Evolutionary conservation across 2,113 vertebrate genomes (phyloP), one percentile per base, ranked within the genome.

Genomic region (Leucoraja erinaceus): DNA sequence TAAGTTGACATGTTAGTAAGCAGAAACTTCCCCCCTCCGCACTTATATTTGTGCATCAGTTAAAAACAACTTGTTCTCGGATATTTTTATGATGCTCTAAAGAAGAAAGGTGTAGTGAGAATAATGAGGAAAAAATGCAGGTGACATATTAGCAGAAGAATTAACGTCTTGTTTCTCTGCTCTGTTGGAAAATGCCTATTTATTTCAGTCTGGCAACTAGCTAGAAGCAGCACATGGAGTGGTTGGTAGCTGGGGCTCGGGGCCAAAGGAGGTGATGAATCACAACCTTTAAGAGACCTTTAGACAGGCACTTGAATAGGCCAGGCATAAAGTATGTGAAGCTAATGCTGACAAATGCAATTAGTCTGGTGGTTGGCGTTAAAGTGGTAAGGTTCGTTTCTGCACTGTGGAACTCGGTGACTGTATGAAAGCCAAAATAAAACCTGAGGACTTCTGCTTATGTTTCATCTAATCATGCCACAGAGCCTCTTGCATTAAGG

Each of bases 71-170:
- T 90, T 66, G 66, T 33, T 84, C 59, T 84, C 54, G 59, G 81
- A 84, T 84, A 59, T 86, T 54, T 86, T 90, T 61, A n/a, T 90
- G n/a, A 33, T 68, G 86, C n/a, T 90, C 86, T 61, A 68, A 90
- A 90, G 14, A 68, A 61, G 86, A 66, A 90, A 68, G 63, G 63
- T 68, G 33, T 90, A 90, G 66, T 90, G 8, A n/a, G 63, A 90
- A 90, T 90, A 33, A 66, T 33, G 33, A 68, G 31, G 66, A 47
- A 66, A 90, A 90, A 90, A 66, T 90, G 31, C 61, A 68, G 22
- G 86, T 68, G 66, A 68, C 61, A 90, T n/a, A 31, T 31, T 63
- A 68, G 28, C 59, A 90, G 14, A 66, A 90, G 86, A 90, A 33
- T 4, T 61, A 68, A 20, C 63, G 38, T 47, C 38, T 90, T 90